Percentiles rank a stretch among this genome's conserved stretches.
Evolutionary conservation across 2,113 vertebrate species (phyloP).

Genomic region (Lepus timidus): DNA sequence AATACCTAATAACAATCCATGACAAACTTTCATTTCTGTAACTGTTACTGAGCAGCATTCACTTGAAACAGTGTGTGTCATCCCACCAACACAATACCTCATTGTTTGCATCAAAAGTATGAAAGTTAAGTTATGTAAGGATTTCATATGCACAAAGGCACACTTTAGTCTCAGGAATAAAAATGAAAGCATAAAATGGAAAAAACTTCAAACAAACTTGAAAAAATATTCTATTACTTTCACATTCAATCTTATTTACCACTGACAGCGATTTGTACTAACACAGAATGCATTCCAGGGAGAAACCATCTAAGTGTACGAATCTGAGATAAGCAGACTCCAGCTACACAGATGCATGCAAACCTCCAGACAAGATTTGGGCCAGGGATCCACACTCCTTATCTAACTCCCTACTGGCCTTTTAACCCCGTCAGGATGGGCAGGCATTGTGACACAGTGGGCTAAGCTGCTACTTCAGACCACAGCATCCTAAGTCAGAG

Average conservation of each 20-base stretch:
- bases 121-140: background rate
- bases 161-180: background rate
- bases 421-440: background rate
- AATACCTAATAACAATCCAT: background rate
- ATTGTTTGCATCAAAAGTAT: background rate
- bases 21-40: background rate
- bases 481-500: too few species aligned
- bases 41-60: background rate
- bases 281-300: background rate
- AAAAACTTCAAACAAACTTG: background rate
- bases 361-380: background rate
- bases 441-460: too few species aligned
- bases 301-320: background rate
- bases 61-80: background rate
- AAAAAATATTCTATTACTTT: background rate
- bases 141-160: background rate
- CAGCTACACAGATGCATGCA: background rate
- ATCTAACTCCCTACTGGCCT: background rate
- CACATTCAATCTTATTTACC: background rate
- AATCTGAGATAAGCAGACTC: background rate
- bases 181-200: conserved; percentile 8
- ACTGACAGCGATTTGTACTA: background rate
- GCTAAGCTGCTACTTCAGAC: too few species aligned
- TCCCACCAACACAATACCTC: background rate
- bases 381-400: background rate